Evolutionary conservation across 2,888 invertebrate genomes (phyloP), one percentile per base, ranked within the genome.

Genomic region (Octonoba sinensis): DNA sequence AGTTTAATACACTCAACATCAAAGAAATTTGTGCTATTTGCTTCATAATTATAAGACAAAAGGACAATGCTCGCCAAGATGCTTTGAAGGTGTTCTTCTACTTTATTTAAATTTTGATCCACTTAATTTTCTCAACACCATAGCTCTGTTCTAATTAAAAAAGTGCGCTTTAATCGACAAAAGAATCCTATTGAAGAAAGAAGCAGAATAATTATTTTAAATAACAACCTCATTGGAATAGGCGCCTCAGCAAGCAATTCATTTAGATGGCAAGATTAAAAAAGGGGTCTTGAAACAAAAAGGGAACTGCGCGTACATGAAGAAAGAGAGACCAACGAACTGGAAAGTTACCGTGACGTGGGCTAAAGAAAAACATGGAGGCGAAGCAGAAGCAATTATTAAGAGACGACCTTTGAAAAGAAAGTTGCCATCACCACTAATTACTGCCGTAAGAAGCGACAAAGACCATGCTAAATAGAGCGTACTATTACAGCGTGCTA

Each of bases 101-200:
- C 27, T 57, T 59, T 66, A 74, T 66, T 54, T 74, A 74, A 74
- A 20, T 66, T 66, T 59, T 57, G 12, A 59, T 46, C 18, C 56
- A 54, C 36, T 69, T 49, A 51, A 59, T 47, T 22, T 69, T 70
- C 57, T 74, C 47, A 66, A 66, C 74, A 74, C 65, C 74, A 36
- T 36, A 36, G 36, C 36, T 36, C 66, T 22, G 66, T 70, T 77
- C 70, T 77, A 70, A 77, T 70, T 77, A 70, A 70, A 54, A 64
- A 77, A 77, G 76, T 46, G 62, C 54, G 69, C 59, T 77, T 70
- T 77, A 77, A 77, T 77, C 70, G 76, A 62, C 70, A 62, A 46
- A 54, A 64, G 69, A 18, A 57, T 46, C 60, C 20, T 27, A 54
- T 54, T 67, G 66, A 75, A 59, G 59, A 57, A 16, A 65, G 24